Conservation (phyloP, 2,797 vertebrate species). For the Sebastes nivosus region DNA sequence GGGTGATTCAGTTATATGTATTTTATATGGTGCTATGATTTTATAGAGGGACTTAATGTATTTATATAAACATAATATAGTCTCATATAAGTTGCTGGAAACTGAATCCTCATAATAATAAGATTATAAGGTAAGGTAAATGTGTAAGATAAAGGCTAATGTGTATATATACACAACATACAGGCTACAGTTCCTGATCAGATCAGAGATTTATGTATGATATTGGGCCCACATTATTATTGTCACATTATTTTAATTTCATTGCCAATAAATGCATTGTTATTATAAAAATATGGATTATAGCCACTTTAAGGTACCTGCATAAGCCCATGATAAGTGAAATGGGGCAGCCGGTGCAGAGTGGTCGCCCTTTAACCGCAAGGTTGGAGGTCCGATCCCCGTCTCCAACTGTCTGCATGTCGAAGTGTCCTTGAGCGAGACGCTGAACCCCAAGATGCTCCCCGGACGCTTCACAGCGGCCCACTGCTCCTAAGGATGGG, state of each 20-base stretch:
- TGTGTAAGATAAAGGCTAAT: constrained; percentile 4
- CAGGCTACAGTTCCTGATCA: neutral
- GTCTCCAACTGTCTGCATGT: too few relatives aligned
- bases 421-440: too few relatives aligned
- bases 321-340: neutral
- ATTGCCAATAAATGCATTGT: neutral
- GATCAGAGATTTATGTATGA: constrained; percentile 6
- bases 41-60: neutral
- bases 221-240: neutral
- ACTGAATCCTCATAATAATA: neutral
- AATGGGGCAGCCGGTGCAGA: neutral
- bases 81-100: neutral
- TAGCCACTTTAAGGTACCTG: neutral
- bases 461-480: too few relatives aligned
- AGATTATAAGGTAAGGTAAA: neutral
- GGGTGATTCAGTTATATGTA: neutral
- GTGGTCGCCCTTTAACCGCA: too few relatives aligned
- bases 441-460: too few relatives aligned
- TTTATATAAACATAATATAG: neutral
- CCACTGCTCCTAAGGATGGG: too few relatives aligned
- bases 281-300: neutral
- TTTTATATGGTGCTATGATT: neutral
- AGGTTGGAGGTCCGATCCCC: too few relatives aligned
- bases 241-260: neutral
- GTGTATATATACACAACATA: neutral